A percentile compares a stretch with the other conserved stretches of the same genome.
phyloP scores from a whole-genome alignment of 2,888 invertebrate species.

The Tenthredo notha region DNA sequence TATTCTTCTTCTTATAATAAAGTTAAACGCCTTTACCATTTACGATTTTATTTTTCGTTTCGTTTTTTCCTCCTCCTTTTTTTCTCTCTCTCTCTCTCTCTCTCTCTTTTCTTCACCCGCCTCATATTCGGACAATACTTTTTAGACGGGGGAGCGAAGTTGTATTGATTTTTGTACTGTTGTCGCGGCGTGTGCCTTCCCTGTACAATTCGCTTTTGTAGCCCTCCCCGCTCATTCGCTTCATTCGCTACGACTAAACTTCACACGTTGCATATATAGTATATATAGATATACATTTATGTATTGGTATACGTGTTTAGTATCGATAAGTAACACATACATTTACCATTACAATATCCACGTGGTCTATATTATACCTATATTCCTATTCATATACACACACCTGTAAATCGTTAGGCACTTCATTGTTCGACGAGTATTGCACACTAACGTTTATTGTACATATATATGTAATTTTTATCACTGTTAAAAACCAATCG shows the following conservation, averaged over 20 bases:
- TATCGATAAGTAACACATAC: slow-evolving; percentile 32
- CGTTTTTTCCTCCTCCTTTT: slow-evolving; percentile 20
- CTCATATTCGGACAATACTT: slow-evolving; percentile 55
- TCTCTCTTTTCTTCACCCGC: neutral
- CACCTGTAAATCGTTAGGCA: slow-evolving; percentile 29
- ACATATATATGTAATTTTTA: neutral
- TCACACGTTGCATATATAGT: slow-evolving; percentile 22
- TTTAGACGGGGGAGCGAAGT: slow-evolving; percentile 48
- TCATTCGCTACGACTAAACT: slow-evolving; percentile 38
- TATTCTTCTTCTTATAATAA: slow-evolving; percentile 4
- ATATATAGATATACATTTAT: neutral
- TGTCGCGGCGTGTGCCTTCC: slow-evolving; percentile 59
- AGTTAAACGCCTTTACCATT: slow-evolving; percentile 8
- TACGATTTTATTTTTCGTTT: neutral
- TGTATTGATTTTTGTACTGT: slow-evolving; percentile 65
- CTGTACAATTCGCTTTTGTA: slow-evolving; percentile 48
- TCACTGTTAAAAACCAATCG: neutral
- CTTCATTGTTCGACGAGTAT: slow-evolving; percentile 37
- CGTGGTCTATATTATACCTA: neutral
- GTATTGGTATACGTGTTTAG: neutral
- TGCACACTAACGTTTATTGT: neutral
- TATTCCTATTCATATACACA: neutral
- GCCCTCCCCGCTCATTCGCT: slow-evolving; percentile 41
- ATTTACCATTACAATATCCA: neutral
- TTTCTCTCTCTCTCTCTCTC: neutral